Conservation (phyloP, 92 coral and sea anemone species). For the Chrysogorgia sp. region DNA sequence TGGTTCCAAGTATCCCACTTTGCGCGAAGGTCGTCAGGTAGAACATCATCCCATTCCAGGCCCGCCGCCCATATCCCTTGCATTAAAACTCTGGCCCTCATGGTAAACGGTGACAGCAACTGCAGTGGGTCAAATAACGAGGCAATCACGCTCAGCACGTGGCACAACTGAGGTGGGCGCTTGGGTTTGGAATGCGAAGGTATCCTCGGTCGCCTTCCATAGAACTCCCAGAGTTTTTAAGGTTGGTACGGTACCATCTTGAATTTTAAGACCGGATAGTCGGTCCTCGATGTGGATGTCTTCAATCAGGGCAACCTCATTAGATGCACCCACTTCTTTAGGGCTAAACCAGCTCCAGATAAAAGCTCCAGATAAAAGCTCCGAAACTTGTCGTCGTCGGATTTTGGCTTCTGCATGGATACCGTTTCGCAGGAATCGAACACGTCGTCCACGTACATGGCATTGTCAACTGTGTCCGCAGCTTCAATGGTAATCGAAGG, state of each 20-base stretch:
- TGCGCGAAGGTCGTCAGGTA: constrained; percentile 18
- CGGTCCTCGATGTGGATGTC: too few species aligned
- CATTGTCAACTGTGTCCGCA: constrained; percentile 1
- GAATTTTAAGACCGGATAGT: constrained; percentile 9
- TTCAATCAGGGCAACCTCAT: constrained; percentile 34
- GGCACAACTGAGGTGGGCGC: constrained; percentile 25
- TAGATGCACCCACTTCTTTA: constrained; percentile 54
- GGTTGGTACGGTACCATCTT: constrained; percentile 1
- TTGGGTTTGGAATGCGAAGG: constrained; percentile 37
- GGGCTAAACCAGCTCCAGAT: constrained; percentile 40
- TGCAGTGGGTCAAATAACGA: constrained; percentile 61
- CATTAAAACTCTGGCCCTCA: constrained; percentile 57
- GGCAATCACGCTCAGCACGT: constrained; percentile 58
- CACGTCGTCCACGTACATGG: too few species aligned
- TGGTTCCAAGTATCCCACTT: constrained; percentile 37
- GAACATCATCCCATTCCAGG: constrained; percentile 63
- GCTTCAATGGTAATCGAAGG: constrained; percentile 5
- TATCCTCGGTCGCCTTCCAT: constrained; percentile 48
- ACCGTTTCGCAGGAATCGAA: not conserved
- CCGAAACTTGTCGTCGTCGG: not conserved
- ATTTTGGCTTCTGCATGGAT: not conserved
- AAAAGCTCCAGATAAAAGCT: not conserved
- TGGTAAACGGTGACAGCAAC: constrained; percentile 50
- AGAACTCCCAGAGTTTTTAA: constrained; percentile 50
- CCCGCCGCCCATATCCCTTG: constrained; percentile 34